Evolutionary conservation across 2,113 vertebrate genomes (phyloP).

Genomic region (Stictonetta naevosa): DNA sequence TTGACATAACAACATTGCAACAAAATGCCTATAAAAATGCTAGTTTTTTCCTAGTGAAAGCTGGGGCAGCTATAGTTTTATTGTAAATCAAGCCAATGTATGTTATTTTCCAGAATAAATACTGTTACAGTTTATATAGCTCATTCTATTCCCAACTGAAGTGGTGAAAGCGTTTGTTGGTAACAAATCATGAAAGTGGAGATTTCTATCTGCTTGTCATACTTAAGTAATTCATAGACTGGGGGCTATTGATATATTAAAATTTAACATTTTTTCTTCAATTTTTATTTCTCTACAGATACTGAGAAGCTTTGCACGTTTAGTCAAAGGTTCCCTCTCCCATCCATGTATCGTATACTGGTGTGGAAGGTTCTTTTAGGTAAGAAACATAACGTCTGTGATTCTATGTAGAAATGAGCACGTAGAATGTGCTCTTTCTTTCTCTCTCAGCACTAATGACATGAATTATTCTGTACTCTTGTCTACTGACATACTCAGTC

Average conservation of each 20-base stretch:
- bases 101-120: not conserved
- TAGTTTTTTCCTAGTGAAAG: not conserved
- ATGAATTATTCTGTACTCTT: not conserved
- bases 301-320: slow-evolving; percentile 97
- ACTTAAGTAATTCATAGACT: not conserved
- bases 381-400: slow-evolving; percentile 65
- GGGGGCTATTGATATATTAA: not conserved
- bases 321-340: slow-evolving; percentile 96
- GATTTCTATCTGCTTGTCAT: not conserved
- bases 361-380: slow-evolving; percentile 98
- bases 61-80: not conserved
- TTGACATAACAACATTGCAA: not conserved
- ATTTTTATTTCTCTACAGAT: slow-evolving; percentile 77
- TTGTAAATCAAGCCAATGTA: not conserved
- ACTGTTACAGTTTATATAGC: not conserved
- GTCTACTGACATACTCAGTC: not conserved
- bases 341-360: slow-evolving; percentile 94
- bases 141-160: not conserved
- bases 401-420: not conserved
- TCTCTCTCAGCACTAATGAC: not conserved
- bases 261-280: not conserved
- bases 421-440: not conserved
- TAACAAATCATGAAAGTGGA: not conserved
- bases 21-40: not conserved
- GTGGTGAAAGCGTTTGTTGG: not conserved